These are phyloP conservation scores for Camptogramma bilineatum DNA, from an alignment of 2,888 invertebrate species.

Conservation along the genomic window DNA sequence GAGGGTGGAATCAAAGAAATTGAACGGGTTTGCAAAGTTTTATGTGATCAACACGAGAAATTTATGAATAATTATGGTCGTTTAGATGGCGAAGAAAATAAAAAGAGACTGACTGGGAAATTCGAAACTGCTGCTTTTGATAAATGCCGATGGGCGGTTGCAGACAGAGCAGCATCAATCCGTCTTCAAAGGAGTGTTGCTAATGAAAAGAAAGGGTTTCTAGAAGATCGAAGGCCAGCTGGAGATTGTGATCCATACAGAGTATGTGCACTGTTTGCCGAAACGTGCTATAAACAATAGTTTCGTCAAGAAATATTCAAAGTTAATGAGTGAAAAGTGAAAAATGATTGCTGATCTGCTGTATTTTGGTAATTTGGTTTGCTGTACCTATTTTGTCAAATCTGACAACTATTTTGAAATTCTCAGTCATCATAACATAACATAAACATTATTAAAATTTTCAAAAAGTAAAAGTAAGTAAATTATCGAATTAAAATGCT, in stretches of 20 bases:
- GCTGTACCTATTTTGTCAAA: neutral
- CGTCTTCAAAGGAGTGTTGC: conserved; percentile 96
- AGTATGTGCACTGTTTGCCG: conserved; percentile 79
- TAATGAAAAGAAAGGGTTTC: conserved; percentile 94
- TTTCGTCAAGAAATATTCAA: neutral
- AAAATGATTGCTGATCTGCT: neutral
- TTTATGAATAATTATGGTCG: conserved; percentile 96
- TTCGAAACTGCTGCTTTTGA: conserved; percentile 98
- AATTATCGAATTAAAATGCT: conserved; percentile 10
- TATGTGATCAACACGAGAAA: conserved; percentile 76
- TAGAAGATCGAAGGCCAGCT: conserved; percentile 96
- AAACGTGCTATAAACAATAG: conserved; percentile 53
- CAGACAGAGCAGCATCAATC: conserved; percentile 96
- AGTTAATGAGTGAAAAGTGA: neutral
- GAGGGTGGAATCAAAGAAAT: conserved; percentile 90
- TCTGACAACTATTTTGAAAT: conserved; percentile 12
- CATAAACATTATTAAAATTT: neutral
- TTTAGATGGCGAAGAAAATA: conserved; percentile 96
- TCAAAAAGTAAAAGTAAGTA: conserved; percentile 7
- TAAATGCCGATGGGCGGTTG: conserved; percentile 94
- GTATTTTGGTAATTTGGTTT: neutral
- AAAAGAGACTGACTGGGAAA: conserved; percentile 95
- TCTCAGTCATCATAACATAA: neutral
- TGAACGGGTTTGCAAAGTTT: conserved; percentile 94
- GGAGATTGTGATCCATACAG: conserved; percentile 96